Base-by-base conservation (phyloP, 2,888 invertebrate species). In the Tenthredo livida region DNA sequence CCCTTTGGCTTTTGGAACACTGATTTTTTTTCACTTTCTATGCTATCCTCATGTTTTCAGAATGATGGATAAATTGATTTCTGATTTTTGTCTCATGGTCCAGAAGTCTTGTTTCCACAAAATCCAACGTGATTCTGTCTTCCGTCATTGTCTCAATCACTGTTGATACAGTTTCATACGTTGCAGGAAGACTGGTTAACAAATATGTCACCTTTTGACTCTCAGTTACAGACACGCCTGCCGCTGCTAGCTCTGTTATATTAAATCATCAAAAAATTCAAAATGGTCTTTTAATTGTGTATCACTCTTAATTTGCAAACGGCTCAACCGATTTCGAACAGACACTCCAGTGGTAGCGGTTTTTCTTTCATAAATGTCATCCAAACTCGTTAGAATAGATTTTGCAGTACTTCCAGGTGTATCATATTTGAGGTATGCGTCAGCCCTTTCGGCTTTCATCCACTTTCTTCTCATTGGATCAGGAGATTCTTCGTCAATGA, bases 61-160 rank as follows among this genome's bases (percentile, higher is more conserved):
- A n/a, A n/a, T n/a, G n/a, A n/a, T n/a, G n/a, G n/a, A n/a, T n/a
- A n/a, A n/a, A n/a, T n/a, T n/a, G n/a, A n/a, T 75, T 85, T 82
- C 75, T 72, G 6, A 86, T 29, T 83, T 86, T 86, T 40, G 54
- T 73, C 37, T 86, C 85, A 40, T 86, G 80, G 75, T 85, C 77
- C 15, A 84, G 21, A 9, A 85, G 75, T 78, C 70, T 85, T 21
- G 73, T 67, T 58, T 84, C 84, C 6, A 85, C 85, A 29, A 85
- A 84, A 77, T 84, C 58, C 77, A 85, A 40, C 3, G 58, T 85
- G 50, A 85, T 75, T 50, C 61, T 6, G 21, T 85, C 78, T 65
- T 65, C 85, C 12, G 85, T n/a, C n/a, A 84, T 84, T 84, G 84
- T 84, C 25, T 67, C 67, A 43, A 72, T 29, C 17, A 72, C 72